These are phyloP conservation scores for Diprion similis DNA, from an alignment of 1,140 invertebrate genomes.

Conservation along the genomic window DNA sequence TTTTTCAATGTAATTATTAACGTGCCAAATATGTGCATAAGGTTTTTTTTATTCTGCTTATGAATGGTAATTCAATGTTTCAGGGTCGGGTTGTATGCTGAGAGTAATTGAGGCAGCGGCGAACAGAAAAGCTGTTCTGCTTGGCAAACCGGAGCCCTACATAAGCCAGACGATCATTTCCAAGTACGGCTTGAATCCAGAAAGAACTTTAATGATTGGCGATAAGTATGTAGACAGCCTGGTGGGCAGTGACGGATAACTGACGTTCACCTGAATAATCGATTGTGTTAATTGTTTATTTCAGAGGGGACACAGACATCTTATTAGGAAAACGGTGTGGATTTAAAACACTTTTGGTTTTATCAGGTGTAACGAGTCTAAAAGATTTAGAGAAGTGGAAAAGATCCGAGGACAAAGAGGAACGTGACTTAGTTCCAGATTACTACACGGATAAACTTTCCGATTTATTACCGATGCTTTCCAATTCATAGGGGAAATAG, in stretches of 20 bases:
- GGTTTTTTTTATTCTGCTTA: not conserved
- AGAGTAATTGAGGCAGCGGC: slow-evolving; percentile 79
- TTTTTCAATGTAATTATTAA: slow-evolving; percentile 3
- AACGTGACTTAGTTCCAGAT: slow-evolving; percentile 74
- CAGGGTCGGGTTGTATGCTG: slow-evolving; percentile 86
- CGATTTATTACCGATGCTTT: slow-evolving; percentile 56
- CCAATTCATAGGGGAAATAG: no score
- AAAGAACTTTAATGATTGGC: slow-evolving; percentile 90
- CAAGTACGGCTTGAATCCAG: slow-evolving; percentile 73
- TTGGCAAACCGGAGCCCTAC: slow-evolving; percentile 81
- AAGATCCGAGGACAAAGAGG: slow-evolving; percentile 60
- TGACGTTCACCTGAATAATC: slow-evolving; percentile 1
- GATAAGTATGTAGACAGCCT: slow-evolving; percentile 69
- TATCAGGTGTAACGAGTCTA: slow-evolving; percentile 79
- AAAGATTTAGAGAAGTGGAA: slow-evolving; percentile 70
- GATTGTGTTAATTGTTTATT: slow-evolving; percentile 35
- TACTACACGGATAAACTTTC: slow-evolving; percentile 75
- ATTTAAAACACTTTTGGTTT: slow-evolving; percentile 83
- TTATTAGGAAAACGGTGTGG: slow-evolving; percentile 82
- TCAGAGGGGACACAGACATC: slow-evolving; percentile 85
- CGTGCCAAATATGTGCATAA: no score
- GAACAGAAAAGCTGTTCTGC: slow-evolving; percentile 77
- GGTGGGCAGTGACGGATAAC: slow-evolving; percentile 8
- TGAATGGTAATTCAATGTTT: slow-evolving; percentile 35
- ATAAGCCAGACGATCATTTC: slow-evolving; percentile 63